These are phyloP conservation scores for Boleophthalmus pectinirostris DNA, from an alignment of 2,113 vertebrate genomes.

Conservation along the genomic window DNA sequence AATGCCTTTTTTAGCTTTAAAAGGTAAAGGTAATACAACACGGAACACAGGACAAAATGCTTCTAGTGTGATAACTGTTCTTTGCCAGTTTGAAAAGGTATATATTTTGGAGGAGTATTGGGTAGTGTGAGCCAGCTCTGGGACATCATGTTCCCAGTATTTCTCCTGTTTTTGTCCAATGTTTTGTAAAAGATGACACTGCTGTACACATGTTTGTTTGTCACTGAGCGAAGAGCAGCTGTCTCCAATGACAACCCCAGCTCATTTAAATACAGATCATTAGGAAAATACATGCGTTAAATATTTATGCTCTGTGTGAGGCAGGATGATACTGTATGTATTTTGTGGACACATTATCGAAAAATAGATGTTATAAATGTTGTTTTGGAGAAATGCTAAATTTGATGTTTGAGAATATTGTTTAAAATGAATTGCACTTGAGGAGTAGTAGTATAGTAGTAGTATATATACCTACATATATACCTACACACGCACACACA, in stretches of 20 bases:
- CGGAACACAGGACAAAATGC: neutral
- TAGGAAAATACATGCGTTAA: neutral
- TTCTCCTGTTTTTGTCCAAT: constrained; percentile 5
- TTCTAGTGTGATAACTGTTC: neutral
- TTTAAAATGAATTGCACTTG: too few relatives aligned
- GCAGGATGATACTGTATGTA: neutral
- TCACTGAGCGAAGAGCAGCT: neutral
- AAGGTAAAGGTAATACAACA: neutral
- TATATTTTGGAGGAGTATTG: neutral
- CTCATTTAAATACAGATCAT: constrained; percentile 9
- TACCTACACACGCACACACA: too few relatives aligned
- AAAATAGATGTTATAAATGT: neutral
- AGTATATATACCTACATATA: too few relatives aligned
- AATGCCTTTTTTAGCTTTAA: too few relatives aligned
- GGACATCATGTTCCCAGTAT: constrained; percentile 12
- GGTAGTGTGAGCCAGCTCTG: neutral
- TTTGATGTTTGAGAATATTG: too few relatives aligned
- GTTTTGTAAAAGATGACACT: constrained; percentile 14
- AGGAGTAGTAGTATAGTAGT: too few relatives aligned
- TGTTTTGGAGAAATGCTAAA: too few relatives aligned
- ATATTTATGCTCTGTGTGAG: neutral
- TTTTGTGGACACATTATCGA: neutral
- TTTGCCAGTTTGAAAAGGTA: neutral
- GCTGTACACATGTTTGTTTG: neutral
- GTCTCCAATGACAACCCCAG: constrained; percentile 2